Conservation (phyloP, 2,888 invertebrate species). For the Baccha elongata region DNA sequence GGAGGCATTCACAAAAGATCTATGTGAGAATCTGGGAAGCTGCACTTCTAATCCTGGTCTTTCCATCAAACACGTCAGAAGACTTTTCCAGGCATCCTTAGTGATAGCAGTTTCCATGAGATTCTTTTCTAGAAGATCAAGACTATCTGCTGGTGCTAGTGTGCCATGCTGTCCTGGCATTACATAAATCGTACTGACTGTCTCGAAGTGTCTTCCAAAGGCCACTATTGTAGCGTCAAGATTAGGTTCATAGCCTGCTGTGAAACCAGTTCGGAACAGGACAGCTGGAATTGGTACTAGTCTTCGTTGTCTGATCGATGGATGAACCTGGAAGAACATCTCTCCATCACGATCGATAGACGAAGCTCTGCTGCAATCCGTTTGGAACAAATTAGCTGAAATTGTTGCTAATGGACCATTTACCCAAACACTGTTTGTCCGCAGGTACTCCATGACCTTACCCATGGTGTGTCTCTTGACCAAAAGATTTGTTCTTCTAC, state of each 20-base stretch:
- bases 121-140: conserved; percentile 88
- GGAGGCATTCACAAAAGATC: conserved; percentile 92
- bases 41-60: conserved; percentile 91
- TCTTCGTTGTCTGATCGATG: conserved; percentile 90
- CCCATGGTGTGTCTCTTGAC: conserved; percentile 91
- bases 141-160: conserved; percentile 89
- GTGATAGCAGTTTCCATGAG: conserved; percentile 87
- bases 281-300: conserved; percentile 93
- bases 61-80: conserved; percentile 89
- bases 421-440: conserved; percentile 88
- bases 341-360: conserved; percentile 92
- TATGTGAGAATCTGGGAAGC: conserved; percentile 91
- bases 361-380: conserved; percentile 89
- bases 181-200: conserved; percentile 90
- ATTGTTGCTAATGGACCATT: conserved; percentile 91
- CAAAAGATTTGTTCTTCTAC: conserved; percentile 90
- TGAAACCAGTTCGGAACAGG: conserved; percentile 89
- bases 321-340: conserved; percentile 92
- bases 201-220: conserved; percentile 87
- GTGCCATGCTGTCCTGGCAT: conserved; percentile 94
- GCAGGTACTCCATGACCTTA: conserved; percentile 89
- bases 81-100: conserved; percentile 88
- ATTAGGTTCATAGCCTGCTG: conserved; percentile 93
- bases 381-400: conserved; percentile 92
- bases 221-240: conserved; percentile 93